phyloP scores from a whole-genome alignment of 1,140 invertebrate genomes.

The Colletes latitarsis region DNA sequence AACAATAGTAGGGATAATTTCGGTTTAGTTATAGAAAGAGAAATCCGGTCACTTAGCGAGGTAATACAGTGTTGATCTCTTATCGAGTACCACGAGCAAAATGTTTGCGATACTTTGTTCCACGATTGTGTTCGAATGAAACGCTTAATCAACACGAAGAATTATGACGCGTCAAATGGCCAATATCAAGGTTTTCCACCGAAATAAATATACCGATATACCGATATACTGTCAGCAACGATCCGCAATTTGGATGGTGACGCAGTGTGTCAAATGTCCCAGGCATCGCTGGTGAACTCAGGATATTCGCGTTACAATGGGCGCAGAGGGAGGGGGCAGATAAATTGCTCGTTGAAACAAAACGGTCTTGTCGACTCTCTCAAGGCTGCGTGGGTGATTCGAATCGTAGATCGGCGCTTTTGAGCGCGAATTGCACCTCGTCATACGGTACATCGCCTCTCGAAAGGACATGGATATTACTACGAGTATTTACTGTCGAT shows the following conservation, averaged over 20 bases:
- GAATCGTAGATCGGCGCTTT: constrained; percentile 19
- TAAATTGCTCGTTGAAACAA: constrained; percentile 49
- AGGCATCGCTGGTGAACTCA: constrained; percentile 3
- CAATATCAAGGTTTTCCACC: too few species aligned
- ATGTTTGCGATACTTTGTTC: too few species aligned
- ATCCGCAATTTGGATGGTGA: constrained; percentile 13
- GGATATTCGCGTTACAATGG: constrained; percentile 35
- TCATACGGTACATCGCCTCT: constrained; percentile 37
- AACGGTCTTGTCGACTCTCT: constrained; percentile 18
- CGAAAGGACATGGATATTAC: constrained; percentile 19
- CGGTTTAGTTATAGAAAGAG: too few species aligned
- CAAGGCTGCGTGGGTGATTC: constrained; percentile 38
- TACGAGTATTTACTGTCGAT: not conserved
- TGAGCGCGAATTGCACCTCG: constrained; percentile 20
- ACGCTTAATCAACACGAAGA: too few species aligned
- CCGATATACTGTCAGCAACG: too few species aligned
- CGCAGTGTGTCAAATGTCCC: constrained; percentile 5
- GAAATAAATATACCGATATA: too few species aligned
- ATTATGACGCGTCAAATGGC: too few species aligned
- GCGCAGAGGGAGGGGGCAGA: constrained; percentile 41
- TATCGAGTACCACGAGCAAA: too few species aligned
- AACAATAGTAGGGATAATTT: too few species aligned
- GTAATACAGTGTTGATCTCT: too few species aligned
- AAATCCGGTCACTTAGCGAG: too few species aligned
- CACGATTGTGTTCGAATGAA: too few species aligned